phyloP scores from a whole-genome alignment of 2,888 invertebrate species.

The Amblyteles armatorius region DNA sequence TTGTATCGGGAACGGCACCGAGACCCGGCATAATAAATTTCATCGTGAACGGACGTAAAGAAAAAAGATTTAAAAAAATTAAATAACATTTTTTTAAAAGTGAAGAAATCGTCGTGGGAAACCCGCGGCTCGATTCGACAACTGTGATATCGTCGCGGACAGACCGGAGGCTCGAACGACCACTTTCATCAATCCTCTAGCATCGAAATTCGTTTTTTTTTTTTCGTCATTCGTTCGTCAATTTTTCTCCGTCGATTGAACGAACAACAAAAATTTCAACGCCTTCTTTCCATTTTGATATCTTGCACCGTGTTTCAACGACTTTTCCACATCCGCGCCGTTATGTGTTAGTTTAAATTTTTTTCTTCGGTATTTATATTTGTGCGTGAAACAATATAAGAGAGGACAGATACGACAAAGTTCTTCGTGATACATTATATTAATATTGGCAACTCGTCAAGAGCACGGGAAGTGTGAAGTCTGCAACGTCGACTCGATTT shows the following conservation, averaged over 20 bases:
- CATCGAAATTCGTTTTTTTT: not conserved
- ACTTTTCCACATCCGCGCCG: slow-evolving; percentile 33
- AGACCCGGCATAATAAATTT: not conserved
- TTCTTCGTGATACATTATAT: not conserved
- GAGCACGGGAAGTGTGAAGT: slow-evolving; percentile 23
- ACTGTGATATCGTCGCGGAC: slow-evolving; percentile 49
- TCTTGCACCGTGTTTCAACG: slow-evolving; percentile 33
- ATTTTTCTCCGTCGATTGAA: not conserved
- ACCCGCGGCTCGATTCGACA: slow-evolving; percentile 17
- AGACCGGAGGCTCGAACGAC: slow-evolving; percentile 32
- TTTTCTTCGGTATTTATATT: slow-evolving; percentile 6
- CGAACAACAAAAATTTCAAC: not conserved
- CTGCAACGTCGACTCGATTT: not conserved
- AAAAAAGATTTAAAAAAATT: slow-evolving; percentile 17
- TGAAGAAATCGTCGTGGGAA: slow-evolving; percentile 26
- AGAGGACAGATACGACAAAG: not conserved
- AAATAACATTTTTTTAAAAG: not conserved
- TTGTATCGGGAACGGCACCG: not conserved
- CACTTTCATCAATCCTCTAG: slow-evolving; percentile 34
- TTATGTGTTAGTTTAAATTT: slow-evolving; percentile 48
- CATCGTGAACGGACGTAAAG: not conserved
- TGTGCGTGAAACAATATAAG: not conserved
- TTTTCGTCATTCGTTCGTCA: not conserved
- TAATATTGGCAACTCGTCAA: not conserved
- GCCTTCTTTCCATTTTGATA: not conserved